phyloP scores from a whole-genome alignment of 2,113 vertebrate genomes.

The Pangasianodon hypophthalmus region DNA sequence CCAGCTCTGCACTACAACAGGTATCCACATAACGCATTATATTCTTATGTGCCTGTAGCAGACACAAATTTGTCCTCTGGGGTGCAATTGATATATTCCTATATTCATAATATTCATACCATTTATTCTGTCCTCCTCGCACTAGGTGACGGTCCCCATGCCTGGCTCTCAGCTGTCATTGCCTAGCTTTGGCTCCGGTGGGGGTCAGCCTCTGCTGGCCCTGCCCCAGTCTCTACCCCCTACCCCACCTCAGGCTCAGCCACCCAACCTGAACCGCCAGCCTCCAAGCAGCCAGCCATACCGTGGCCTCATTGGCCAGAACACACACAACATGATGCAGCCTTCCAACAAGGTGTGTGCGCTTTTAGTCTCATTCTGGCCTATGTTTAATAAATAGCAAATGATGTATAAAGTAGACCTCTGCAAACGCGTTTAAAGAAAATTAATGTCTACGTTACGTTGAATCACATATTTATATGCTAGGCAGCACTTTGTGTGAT shows the following conservation, averaged over 20 bases:
- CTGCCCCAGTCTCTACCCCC: conserved; percentile 88
- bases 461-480: not conserved
- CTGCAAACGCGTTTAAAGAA: not conserved
- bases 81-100: not conserved
- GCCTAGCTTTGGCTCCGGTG: conserved; percentile 90
- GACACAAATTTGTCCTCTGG: conserved; percentile 28
- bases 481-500: conserved; percentile 66
- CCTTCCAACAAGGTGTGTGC: conserved; percentile 86
- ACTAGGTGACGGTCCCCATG: conserved; percentile 87
- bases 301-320: conserved; percentile 87
- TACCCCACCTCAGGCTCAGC: conserved; percentile 84
- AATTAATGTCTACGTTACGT: not conserved
- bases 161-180: conserved; percentile 91
- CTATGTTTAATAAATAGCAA: not conserved
- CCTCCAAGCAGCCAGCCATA: conserved; percentile 87
- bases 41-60: conserved; percentile 67
- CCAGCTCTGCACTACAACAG: conserved; percentile 92
- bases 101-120: not conserved
- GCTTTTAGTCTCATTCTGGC: not conserved
- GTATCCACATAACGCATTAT: conserved; percentile 60
- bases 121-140: not conserved
- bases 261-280: conserved; percentile 85
- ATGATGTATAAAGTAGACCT: not conserved
- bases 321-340: conserved; percentile 89
- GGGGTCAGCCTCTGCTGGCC: conserved; percentile 90